Evolutionary conservation across 2,888 invertebrate species (phyloP).

Genomic region (Dendrolimus pini): DNA sequence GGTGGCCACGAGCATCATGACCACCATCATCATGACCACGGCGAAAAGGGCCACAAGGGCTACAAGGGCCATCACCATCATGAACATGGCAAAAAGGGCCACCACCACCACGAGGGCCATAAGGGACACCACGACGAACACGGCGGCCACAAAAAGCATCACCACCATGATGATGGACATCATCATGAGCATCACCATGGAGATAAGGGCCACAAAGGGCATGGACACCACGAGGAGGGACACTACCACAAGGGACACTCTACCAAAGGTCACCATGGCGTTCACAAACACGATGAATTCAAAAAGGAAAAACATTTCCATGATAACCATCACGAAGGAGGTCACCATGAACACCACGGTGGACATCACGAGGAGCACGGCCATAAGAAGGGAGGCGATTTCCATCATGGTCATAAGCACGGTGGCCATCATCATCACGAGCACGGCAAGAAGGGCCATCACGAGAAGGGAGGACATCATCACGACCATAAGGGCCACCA

Average conservation of each 20-base stretch:
- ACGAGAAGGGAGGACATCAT: constrained; percentile 88
- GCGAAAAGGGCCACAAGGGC: constrained; percentile 84
- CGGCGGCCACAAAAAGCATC: constrained; percentile 80
- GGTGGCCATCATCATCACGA: constrained; percentile 86
- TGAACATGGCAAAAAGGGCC: constrained; percentile 83
- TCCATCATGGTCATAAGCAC: constrained; percentile 88
- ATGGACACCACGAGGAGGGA: constrained; percentile 75
- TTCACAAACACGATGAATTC: constrained; percentile 90
- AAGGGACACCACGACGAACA: constrained; percentile 79
- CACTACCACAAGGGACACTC: constrained; percentile 90
- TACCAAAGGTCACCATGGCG: constrained; percentile 90
- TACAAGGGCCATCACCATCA: constrained; percentile 81
- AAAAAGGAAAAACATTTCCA: constrained; percentile 92
- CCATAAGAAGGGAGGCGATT: constrained; percentile 87
- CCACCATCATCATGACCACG: constrained; percentile 80
- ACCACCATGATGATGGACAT: constrained; percentile 81
- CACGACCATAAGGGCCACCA: constrained; percentile 89
- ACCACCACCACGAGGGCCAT: constrained; percentile 83
- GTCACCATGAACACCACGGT: constrained; percentile 88
- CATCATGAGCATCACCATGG: constrained; percentile 80
- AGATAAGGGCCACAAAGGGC: constrained; percentile 80
- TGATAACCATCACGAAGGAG: constrained; percentile 88
- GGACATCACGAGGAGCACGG: constrained; percentile 86
- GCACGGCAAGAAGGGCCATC: constrained; percentile 88
- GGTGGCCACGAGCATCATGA: constrained; percentile 81